These are phyloP conservation scores for Xenotilapia longispinis DNA, from an alignment of 2,113 vertebrate species.

Conservation along the genomic window DNA sequence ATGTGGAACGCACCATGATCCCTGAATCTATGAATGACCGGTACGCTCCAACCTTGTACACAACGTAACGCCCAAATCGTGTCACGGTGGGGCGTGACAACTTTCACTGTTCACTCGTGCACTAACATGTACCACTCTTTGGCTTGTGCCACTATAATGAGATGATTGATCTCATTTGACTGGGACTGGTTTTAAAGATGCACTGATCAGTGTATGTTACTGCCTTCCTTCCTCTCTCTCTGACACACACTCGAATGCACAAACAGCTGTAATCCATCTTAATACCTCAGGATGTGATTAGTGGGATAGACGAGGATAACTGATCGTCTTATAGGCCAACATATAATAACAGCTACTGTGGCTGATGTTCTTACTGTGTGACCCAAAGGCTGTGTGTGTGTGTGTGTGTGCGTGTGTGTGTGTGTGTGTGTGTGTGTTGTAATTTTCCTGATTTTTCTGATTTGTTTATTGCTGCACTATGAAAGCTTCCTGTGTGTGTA, in stretches of 20 bases:
- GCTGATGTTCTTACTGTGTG: background rate
- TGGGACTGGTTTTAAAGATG: background rate
- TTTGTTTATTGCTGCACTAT: background rate
- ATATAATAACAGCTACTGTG: background rate
- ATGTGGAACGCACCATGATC: background rate
- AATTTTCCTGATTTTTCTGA: background rate
- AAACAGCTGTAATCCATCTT: slow-evolving; percentile 18
- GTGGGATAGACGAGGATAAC: background rate
- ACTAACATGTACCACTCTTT: background rate
- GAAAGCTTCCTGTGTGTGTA: background rate
- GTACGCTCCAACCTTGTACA: background rate
- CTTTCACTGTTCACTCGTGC: background rate
- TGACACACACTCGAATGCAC: background rate
- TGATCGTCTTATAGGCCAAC: background rate
- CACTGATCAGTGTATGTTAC: background rate
- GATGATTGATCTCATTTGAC: background rate
- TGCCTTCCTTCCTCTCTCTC: background rate
- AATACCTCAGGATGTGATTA: background rate
- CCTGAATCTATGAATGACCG: background rate
- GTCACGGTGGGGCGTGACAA: background rate
- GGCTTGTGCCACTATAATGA: background rate
- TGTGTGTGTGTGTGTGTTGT: background rate
- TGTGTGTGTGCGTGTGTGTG: background rate
- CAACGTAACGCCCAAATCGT: background rate
- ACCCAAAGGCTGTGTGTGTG: background rate